These are phyloP conservation scores for Ceratina australensis DNA, from an alignment of 1,140 invertebrate genomes.

Conservation along the genomic window DNA sequence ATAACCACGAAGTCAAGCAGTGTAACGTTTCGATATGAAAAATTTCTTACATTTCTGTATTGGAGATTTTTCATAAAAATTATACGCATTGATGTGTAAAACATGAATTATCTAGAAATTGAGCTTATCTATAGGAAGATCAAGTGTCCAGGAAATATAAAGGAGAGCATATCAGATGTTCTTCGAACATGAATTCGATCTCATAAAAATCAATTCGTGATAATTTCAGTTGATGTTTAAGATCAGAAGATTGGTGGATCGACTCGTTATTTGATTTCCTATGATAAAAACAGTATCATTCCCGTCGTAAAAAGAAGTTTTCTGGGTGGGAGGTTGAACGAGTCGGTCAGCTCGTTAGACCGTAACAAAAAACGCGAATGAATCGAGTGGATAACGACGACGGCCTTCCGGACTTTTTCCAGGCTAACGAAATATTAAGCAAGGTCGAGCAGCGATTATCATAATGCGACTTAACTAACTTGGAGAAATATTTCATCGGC, in stretches of 20 bases:
- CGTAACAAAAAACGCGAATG: neutral
- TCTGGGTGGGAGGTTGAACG: neutral
- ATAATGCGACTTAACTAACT: neutral
- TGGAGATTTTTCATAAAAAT: too few species aligned
- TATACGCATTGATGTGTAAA: too few species aligned
- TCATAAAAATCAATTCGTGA: too few species aligned
- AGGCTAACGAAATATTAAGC: neutral
- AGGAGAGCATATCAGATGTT: neutral
- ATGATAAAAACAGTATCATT: neutral
- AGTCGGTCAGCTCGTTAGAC: conserved; percentile 2
- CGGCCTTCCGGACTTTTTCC: neutral
- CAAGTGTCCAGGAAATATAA: neutral
- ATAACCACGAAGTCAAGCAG: neutral
- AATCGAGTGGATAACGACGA: neutral
- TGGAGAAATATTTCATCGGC: neutral
- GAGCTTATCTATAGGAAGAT: neutral
- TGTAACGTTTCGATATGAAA: neutral
- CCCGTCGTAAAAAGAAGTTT: neutral
- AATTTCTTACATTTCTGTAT: neutral
- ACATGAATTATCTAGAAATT: too few species aligned
- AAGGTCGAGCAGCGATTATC: conserved; percentile 14
- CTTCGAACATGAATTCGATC: too few species aligned
- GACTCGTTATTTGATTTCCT: neutral
- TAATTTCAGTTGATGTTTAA: too few species aligned
- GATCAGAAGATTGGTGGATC: neutral